These are phyloP conservation scores for Anthopleura sola DNA, from an alignment of 64 coral and sea anemone species.

Conservation along the genomic window DNA sequence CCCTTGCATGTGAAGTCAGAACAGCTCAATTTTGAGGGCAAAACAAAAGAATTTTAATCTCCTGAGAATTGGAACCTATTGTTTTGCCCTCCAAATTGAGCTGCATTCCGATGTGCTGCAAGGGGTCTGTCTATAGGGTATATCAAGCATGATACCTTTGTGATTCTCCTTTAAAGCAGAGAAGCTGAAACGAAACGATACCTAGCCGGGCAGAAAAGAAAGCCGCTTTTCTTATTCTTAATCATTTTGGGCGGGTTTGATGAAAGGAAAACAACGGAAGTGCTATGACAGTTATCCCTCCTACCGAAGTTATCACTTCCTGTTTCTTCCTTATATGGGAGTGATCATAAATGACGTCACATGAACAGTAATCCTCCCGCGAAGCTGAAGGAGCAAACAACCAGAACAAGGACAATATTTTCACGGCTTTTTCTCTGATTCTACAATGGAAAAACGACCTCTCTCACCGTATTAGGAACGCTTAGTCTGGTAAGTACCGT, in stretches of 20 bases:
- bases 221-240: too few species aligned
- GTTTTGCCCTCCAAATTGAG: too few species aligned
- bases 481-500: background rate
- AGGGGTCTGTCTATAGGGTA: too few species aligned
- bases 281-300: constrained; percentile 11
- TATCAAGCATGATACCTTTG: too few species aligned
- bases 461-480: background rate
- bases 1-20: too few species aligned
- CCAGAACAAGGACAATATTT: background rate
- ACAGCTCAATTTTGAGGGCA: too few species aligned
- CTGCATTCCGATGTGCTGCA: too few species aligned
- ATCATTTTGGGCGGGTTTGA: background rate
- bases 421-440: background rate
- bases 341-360: background rate
- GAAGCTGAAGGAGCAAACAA: background rate
- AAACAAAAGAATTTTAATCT: too few species aligned
- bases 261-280: background rate
- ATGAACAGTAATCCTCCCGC: constrained; percentile 10
- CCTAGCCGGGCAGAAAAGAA: too few species aligned
- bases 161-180: too few species aligned
- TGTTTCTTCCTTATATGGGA: constrained; percentile 4
- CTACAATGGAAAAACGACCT: background rate
- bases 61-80: too few species aligned
- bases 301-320: background rate
- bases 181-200: too few species aligned